phyloP scores from a whole-genome alignment of 2,113 vertebrate genomes.

The Equus przewalskii region DNA sequence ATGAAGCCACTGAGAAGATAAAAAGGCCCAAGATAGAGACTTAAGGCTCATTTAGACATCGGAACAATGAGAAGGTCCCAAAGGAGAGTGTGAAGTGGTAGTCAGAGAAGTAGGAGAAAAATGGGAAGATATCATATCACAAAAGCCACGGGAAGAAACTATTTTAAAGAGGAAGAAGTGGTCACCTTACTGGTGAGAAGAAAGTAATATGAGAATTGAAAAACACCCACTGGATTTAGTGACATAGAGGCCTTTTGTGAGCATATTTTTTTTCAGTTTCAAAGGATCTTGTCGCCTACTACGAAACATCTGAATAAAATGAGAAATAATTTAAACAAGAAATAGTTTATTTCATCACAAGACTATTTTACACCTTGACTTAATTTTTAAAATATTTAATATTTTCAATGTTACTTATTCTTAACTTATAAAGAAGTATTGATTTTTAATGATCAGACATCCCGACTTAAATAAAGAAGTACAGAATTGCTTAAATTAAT shows the following conservation, averaged over 20 bases:
- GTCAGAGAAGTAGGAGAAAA: not conserved
- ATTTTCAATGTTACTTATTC: not conserved
- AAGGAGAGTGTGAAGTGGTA: not conserved
- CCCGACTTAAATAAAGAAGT: conserved; percentile 12
- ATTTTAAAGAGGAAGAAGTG: not conserved
- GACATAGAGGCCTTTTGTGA: not conserved
- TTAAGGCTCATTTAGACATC: not conserved
- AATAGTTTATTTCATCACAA: not conserved
- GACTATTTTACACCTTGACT: not conserved
- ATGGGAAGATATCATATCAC: not conserved
- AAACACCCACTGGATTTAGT: not conserved
- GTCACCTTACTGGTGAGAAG: not conserved
- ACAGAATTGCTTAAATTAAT: not conserved
- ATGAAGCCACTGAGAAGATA: not conserved
- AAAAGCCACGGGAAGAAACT: not conserved
- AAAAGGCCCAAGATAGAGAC: not conserved
- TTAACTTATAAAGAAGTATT: not conserved
- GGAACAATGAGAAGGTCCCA: not conserved
- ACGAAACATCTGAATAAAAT: conserved; percentile 50
- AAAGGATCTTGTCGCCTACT: not conserved
- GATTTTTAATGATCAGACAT: not conserved
- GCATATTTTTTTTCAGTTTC: not conserved
- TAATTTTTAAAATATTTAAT: conserved; percentile 25
- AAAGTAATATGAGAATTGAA: not conserved
- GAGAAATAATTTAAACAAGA: conserved; percentile 30